phyloP scores from a whole-genome alignment of 30 jellyfish, hydroid and myxozoan species.

The Cassiopea andromeda region DNA sequence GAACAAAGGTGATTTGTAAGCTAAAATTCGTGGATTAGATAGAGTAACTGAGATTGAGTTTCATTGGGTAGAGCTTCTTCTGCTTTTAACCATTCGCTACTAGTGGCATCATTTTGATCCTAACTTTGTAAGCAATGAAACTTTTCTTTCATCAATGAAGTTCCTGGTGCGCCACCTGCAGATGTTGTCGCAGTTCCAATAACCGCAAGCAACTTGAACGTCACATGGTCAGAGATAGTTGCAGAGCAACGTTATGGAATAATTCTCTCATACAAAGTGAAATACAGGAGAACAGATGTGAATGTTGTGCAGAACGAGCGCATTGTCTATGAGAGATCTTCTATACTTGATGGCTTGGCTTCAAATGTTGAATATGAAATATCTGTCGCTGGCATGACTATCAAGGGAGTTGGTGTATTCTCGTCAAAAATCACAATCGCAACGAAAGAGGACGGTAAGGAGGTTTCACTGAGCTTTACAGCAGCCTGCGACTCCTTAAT shows the following conservation, averaged over 20 bases:
- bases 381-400: conserved; percentile 46
- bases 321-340: not conserved
- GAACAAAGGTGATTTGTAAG: too few relatives aligned
- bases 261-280: conserved; percentile 21
- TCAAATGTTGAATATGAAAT: conserved; percentile 23
- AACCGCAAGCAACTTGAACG: conserved; percentile 12
- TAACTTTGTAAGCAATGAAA: too few relatives aligned
- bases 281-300: conserved; percentile 31
- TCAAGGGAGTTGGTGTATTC: conserved; percentile 40
- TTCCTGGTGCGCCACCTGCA: conserved; percentile 50
- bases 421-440: not conserved
- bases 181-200: not conserved
- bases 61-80: too few relatives aligned
- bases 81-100: too few relatives aligned
- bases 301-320: not conserved
- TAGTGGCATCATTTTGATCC: too few relatives aligned
- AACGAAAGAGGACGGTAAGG: conserved; percentile 32
- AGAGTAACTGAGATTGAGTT: too few relatives aligned
- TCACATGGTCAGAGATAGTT: conserved; percentile 33
- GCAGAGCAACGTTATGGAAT: conserved; percentile 18
- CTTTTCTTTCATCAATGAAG: not conserved
- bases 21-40: too few relatives aligned
- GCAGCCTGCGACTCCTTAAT: not conserved
- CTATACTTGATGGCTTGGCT: conserved; percentile 10
- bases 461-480: not conserved